Conservation (phyloP, 2,888 invertebrate genomes). For the Frankliniella intonsa region DNA sequence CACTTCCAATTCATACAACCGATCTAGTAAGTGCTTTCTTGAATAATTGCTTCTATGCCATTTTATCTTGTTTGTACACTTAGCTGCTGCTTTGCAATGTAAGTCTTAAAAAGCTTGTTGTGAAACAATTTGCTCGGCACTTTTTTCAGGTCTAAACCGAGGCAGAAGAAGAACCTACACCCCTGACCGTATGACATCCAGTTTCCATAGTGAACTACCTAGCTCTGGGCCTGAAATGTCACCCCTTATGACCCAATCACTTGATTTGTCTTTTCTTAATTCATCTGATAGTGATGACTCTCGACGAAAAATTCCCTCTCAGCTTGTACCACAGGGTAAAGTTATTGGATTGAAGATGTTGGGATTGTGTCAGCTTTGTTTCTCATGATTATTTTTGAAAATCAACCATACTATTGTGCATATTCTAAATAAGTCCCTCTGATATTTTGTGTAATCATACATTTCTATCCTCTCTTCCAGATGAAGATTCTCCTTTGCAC, state of each 20-base stretch:
- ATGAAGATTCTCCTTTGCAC: slow-evolving; percentile 54
- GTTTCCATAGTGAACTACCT: not conserved
- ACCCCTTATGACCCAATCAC: slow-evolving; percentile 1
- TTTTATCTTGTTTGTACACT: not conserved
- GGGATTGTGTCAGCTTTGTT: not conserved
- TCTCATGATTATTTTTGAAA: not conserved
- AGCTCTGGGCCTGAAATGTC: slow-evolving; percentile 9
- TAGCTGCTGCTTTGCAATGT: not conserved
- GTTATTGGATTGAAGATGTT: not conserved
- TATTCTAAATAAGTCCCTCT: too few species aligned
- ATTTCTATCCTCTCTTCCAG: not conserved
- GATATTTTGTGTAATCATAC: not conserved
- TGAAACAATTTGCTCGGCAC: not conserved
- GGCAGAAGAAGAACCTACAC: not conserved
- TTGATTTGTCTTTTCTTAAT: slow-evolving; percentile 1
- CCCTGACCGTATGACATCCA: slow-evolving; percentile 6
- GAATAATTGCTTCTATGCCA: not conserved
- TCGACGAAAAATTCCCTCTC: not conserved
- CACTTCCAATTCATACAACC: slow-evolving; percentile 13
- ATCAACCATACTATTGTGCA: not conserved
- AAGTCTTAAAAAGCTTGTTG: not conserved
- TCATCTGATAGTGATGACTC: slow-evolving; percentile 13
- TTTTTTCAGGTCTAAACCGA: slow-evolving; percentile 3
- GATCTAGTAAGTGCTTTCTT: slow-evolving; percentile 13
- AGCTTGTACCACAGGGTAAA: slow-evolving; percentile 18